Percentiles rank a stretch among this genome's conserved stretches.
Conservation (phyloP, 2,113 vertebrate genomes). For the Formicarius rufipectus region DNA sequence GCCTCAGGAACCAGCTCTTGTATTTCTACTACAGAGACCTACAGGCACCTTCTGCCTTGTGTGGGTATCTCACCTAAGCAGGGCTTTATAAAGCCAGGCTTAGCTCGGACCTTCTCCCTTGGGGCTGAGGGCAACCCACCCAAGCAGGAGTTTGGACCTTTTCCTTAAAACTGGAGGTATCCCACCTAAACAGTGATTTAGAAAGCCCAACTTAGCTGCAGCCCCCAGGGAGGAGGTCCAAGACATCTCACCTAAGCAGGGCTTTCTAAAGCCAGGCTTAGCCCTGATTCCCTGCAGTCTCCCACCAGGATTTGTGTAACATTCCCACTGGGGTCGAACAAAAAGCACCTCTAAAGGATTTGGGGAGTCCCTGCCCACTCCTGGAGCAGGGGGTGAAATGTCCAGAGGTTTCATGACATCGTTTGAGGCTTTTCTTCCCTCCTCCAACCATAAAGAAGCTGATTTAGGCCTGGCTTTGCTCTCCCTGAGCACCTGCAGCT, state of each 20-base stretch:
- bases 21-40: not conserved
- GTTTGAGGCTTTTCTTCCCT: not conserved
- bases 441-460: not conserved
- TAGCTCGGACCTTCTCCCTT: too few species aligned
- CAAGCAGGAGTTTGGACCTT: too few species aligned
- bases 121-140: too few species aligned
- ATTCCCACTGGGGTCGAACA: fast-evolving
- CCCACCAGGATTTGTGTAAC: fast-evolving
- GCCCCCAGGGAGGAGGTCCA: too few species aligned
- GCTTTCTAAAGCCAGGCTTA: not conserved
- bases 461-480: not conserved
- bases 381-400: not conserved
- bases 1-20: not conserved
- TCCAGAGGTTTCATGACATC: not conserved
- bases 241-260: not conserved
- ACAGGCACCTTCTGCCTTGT: not conserved
- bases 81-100: too few species aligned
- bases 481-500: not conserved
- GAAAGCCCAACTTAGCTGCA: too few species aligned
- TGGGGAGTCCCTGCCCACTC: not conserved
- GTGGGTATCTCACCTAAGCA: too few species aligned
- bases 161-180: too few species aligned
- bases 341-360: not conserved
- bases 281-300: not conserved
- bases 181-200: too few species aligned